phyloP scores from a whole-genome alignment of 2,797 vertebrate genomes.

The Sebastes kiyomatsui region DNA sequence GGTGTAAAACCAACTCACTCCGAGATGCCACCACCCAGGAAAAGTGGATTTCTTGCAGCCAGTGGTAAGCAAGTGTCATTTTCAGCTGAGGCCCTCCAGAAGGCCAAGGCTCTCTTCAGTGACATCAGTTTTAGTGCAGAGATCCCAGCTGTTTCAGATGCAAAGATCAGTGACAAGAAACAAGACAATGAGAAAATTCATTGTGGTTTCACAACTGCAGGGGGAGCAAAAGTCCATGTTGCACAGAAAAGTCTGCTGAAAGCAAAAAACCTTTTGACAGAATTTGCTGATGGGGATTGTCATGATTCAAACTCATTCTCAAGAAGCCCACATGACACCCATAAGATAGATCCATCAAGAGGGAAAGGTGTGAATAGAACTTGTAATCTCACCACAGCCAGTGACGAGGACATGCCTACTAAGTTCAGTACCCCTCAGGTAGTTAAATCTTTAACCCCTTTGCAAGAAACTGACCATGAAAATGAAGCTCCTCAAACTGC shows the following conservation, averaged over 20 bases:
- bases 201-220: slow-evolving; percentile 52
- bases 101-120: slow-evolving; percentile 80
- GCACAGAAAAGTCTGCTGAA: slow-evolving; percentile 44
- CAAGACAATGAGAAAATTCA: background rate
- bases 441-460: slow-evolving; percentile 57
- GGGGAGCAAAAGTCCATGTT: slow-evolving; percentile 44
- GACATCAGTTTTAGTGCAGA: slow-evolving; percentile 64
- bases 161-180: background rate
- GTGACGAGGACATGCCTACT: slow-evolving; percentile 20
- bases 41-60: slow-evolving; percentile 78
- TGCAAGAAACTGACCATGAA: background rate
- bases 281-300: slow-evolving; percentile 12
- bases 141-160: slow-evolving; percentile 1
- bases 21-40: background rate
- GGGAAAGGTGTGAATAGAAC: background rate
- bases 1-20: background rate
- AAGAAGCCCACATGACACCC: background rate
- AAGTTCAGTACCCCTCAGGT: slow-evolving; percentile 73
- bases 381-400: slow-evolving; percentile 52
- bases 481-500: slow-evolving; percentile 7
- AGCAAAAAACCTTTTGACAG: slow-evolving; percentile 43
- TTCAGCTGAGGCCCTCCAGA: slow-evolving; percentile 82
- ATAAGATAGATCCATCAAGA: background rate
- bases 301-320: slow-evolving; percentile 1
- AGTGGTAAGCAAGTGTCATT: slow-evolving; percentile 81